A percentile compares a stretch with the other conserved stretches of the same genome.
These are phyloP conservation scores for Sebastes glaucus DNA, from an alignment of 2,797 vertebrate genomes.

Conservation along the genomic window DNA sequence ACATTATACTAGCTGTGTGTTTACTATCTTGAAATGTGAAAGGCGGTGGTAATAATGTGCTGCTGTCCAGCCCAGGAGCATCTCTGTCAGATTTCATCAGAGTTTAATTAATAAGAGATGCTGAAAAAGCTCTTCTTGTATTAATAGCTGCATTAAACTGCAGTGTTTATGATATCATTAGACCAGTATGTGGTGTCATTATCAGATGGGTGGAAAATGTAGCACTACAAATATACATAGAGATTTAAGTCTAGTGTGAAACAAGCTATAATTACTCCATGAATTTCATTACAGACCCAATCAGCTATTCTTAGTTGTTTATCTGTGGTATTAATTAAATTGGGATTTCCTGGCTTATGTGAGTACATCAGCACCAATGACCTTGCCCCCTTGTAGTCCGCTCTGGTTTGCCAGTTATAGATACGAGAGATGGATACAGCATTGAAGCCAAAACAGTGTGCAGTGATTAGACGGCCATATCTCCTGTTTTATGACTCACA, in stretches of 20 bases:
- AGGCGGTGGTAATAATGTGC: constrained; percentile 61
- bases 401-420: background rate
- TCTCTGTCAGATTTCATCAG: constrained; percentile 62
- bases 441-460: background rate
- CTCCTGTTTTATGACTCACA: constrained; percentile 17
- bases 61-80: constrained; percentile 55
- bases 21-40: constrained; percentile 66
- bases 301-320: constrained; percentile 35
- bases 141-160: constrained; percentile 64
- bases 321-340: constrained; percentile 20
- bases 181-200: constrained; percentile 67
- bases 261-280: constrained; percentile 58
- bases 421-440: background rate
- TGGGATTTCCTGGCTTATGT: background rate
- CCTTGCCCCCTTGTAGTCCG: background rate
- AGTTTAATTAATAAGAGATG: constrained; percentile 74
- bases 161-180: constrained; percentile 77
- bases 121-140: constrained; percentile 50
- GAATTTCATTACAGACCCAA: constrained; percentile 51
- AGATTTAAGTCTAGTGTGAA: constrained; percentile 56
- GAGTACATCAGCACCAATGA: background rate
- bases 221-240: constrained; percentile 65
- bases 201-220: constrained; percentile 69
- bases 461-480: constrained; percentile 8
- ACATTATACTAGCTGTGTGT: constrained; percentile 49